Percentiles rank a stretch among this genome's conserved stretches.
phyloP scores from a whole-genome alignment of 2,888 invertebrate genomes.

The Eucera pruinosa region DNA sequence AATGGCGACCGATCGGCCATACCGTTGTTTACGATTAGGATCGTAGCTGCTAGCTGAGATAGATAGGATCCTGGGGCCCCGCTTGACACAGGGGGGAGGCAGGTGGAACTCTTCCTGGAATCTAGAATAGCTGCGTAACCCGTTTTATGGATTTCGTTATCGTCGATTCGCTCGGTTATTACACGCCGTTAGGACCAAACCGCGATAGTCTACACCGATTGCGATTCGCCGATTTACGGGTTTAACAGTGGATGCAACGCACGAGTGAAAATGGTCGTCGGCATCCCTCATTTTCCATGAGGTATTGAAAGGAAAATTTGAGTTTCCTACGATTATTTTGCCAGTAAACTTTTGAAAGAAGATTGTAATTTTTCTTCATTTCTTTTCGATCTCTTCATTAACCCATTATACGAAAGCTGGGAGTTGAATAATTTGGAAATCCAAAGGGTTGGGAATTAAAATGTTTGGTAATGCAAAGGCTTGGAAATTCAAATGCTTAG shows the following conservation, averaged over 20 bases:
- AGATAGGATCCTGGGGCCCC: conserved; percentile 20
- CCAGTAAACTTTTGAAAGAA: too few relatives aligned
- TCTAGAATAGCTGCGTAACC: conserved; percentile 45
- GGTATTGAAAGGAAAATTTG: too few relatives aligned
- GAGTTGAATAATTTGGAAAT: too few relatives aligned
- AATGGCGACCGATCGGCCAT: conserved; percentile 60
- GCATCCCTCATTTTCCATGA: background rate
- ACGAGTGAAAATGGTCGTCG: conserved; percentile 5
- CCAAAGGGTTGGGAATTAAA: too few relatives aligned
- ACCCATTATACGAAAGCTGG: too few relatives aligned
- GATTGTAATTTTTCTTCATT: too few relatives aligned
- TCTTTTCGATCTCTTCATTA: too few relatives aligned
- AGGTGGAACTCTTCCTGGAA: conserved; percentile 52
- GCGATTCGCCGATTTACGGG: conserved; percentile 44
- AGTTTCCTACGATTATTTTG: background rate
- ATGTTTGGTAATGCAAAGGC: too few relatives aligned
- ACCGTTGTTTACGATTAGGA: conserved; percentile 64
- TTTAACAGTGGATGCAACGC: background rate
- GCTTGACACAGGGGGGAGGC: conserved; percentile 14
- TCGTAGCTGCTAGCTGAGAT: conserved; percentile 46
- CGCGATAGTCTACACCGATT: conserved; percentile 31
- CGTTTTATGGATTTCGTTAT: conserved; percentile 61
- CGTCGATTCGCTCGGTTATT: conserved; percentile 54
- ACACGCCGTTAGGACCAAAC: conserved; percentile 37
- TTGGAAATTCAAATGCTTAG: too few relatives aligned